Percentiles rank a stretch among this genome's conserved stretches.
phyloP scores from a whole-genome alignment of 2,113 vertebrate species.

The Stegostoma tigrinum region DNA sequence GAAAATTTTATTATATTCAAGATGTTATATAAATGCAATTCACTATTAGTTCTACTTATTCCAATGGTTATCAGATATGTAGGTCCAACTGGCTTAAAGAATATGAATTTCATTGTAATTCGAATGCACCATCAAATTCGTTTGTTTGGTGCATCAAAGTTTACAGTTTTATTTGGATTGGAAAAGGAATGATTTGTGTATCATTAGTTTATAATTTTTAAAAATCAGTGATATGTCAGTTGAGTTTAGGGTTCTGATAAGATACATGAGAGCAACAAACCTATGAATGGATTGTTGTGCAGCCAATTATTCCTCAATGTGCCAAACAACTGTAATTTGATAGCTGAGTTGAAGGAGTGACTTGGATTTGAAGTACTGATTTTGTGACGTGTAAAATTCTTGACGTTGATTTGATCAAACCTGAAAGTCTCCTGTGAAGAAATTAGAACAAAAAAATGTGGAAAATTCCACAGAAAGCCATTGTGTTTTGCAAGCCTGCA shows the following conservation, averaged over 20 bases:
- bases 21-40: not conserved
- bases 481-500: not conserved
- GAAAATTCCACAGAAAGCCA: not conserved
- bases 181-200: not conserved
- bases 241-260: not conserved
- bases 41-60: not conserved
- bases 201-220: not conserved
- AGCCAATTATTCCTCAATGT: not conserved
- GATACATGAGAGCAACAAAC: not conserved
- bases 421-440: conserved; percentile 2
- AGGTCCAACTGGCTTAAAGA: not conserved
- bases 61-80: not conserved
- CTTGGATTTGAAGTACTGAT: not conserved
- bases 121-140: not conserved
- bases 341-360: not conserved
- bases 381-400: not conserved
- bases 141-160: not conserved
- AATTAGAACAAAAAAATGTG: not conserved
- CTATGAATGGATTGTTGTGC: not conserved
- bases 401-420: not conserved
- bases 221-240: not conserved
- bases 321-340: not conserved
- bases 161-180: not conserved
- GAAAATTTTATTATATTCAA: not conserved
- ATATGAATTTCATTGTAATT: not conserved